These are phyloP conservation scores for Garrulus glandarius DNA, from an alignment of 2,797 vertebrate genomes.

Conservation along the genomic window DNA sequence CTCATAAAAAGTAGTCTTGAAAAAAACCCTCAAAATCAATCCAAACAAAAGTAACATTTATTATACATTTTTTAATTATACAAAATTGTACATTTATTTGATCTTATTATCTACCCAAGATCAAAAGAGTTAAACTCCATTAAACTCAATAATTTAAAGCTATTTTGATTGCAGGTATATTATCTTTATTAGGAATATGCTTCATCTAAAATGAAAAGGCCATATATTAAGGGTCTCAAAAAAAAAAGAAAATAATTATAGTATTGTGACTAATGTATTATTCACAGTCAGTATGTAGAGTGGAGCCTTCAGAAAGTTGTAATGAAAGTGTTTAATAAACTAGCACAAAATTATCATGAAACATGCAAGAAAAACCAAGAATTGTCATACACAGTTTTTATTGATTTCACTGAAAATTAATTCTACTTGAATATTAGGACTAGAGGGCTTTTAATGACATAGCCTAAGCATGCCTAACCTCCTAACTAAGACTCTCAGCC, in stretches of 20 bases:
- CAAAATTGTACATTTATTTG: neutral
- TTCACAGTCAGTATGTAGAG: neutral
- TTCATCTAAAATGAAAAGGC: neutral
- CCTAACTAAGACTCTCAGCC: neutral
- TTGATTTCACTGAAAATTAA: neutral
- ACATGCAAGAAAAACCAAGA: neutral
- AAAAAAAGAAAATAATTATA: neutral
- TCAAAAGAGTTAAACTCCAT: neutral
- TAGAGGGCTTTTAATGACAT: neutral
- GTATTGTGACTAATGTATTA: neutral
- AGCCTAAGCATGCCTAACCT: neutral
- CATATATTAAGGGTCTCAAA: neutral
- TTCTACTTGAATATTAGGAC: neutral
- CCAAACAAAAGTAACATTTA: neutral
- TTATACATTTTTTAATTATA: neutral
- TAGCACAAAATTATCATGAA: neutral
- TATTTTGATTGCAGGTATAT: neutral
- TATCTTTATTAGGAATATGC: neutral
- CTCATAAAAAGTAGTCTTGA: slow-evolving; percentile 67
- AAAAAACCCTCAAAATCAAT: neutral
- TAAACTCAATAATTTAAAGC: neutral
- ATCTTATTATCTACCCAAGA: neutral
- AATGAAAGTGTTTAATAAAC: neutral
- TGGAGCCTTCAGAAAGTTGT: neutral
- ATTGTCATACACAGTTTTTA: neutral